phyloP scores from a whole-genome alignment of 2,888 invertebrate species.

The Oasisia sp. region DNA sequence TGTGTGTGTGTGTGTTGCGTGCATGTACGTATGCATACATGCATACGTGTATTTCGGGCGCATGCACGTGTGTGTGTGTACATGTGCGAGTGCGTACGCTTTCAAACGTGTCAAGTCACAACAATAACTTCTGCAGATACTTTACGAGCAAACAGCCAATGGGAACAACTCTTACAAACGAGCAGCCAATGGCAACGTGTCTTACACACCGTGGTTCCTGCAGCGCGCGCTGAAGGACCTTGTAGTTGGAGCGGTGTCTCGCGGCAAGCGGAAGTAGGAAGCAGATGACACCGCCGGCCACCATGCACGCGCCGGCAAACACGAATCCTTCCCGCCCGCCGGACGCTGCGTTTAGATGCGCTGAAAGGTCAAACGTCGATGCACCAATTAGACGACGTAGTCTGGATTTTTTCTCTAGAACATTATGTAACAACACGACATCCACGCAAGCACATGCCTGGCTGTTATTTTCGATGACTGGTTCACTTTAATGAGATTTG shows the following conservation, averaged over 20 bases:
- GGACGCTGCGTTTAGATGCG: background rate
- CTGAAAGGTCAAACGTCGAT: background rate
- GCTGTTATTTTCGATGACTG: background rate
- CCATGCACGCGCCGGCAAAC: slow-evolving; percentile 55
- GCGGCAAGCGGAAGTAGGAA: slow-evolving; percentile 58
- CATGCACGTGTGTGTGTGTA: too few species aligned
- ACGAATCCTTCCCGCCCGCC: slow-evolving; percentile 52
- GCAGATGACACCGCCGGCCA: slow-evolving; percentile 54
- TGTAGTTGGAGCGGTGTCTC: slow-evolving; percentile 57
- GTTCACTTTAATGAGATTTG: background rate
- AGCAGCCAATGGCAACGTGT: background rate
- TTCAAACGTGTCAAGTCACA: too few species aligned
- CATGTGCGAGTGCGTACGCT: too few species aligned
- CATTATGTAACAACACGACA: background rate
- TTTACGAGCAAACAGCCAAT: background rate
- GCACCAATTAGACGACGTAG: background rate
- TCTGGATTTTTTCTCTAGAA: background rate
- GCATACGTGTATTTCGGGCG: too few species aligned
- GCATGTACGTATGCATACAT: too few species aligned
- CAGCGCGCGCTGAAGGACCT: slow-evolving; percentile 49
- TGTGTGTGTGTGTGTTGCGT: too few species aligned
- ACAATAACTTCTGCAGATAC: background rate
- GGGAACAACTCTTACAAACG: background rate
- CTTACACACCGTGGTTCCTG: background rate
- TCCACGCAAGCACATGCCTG: background rate